A percentile compares a stretch with the other conserved stretches of the same genome.
phyloP scores from a whole-genome alignment of 2,113 vertebrate genomes.

The Meleagris gallopavo region DNA sequence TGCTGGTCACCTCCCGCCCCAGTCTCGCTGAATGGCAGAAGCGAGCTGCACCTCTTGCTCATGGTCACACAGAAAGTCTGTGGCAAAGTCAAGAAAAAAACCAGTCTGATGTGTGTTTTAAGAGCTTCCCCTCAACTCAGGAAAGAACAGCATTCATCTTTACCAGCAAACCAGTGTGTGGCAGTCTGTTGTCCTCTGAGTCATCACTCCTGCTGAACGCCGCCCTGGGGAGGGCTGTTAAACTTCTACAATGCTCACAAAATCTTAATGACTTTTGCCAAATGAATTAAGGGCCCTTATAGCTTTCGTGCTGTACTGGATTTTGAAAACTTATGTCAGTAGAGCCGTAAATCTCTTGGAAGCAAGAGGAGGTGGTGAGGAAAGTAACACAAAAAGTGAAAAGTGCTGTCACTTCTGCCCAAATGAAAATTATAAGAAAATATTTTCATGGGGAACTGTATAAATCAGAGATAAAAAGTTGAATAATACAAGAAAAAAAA shows the following conservation, averaged over 20 bases:
- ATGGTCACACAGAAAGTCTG: not conserved
- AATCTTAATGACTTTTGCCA: constrained; percentile 22
- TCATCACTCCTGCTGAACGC: not conserved
- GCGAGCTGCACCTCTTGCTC: not conserved
- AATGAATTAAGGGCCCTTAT: constrained; percentile 47
- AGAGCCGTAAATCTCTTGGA: not conserved
- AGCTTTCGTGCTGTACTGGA: not conserved
- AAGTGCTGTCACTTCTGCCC: not conserved
- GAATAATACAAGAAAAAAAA: not conserved
- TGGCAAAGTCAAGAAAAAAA: not conserved
- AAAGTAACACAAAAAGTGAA: not conserved
- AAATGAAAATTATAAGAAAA: not conserved
- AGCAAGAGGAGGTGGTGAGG: not conserved
- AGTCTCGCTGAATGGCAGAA: not conserved
- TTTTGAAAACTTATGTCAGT: constrained; percentile 13
- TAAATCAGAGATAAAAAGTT: not conserved
- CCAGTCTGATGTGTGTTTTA: not conserved
- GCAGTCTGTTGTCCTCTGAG: not conserved
- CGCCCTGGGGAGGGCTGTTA: constrained; percentile 19
- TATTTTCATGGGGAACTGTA: not conserved
- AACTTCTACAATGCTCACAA: constrained; percentile 36
- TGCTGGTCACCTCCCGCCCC: not conserved
- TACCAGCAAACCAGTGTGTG: not conserved
- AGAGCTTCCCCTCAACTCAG: not conserved
- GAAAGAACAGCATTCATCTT: not conserved